These are phyloP conservation scores for Pitangus sulphuratus DNA, from an alignment of 2,797 vertebrate genomes.

Conservation along the genomic window DNA sequence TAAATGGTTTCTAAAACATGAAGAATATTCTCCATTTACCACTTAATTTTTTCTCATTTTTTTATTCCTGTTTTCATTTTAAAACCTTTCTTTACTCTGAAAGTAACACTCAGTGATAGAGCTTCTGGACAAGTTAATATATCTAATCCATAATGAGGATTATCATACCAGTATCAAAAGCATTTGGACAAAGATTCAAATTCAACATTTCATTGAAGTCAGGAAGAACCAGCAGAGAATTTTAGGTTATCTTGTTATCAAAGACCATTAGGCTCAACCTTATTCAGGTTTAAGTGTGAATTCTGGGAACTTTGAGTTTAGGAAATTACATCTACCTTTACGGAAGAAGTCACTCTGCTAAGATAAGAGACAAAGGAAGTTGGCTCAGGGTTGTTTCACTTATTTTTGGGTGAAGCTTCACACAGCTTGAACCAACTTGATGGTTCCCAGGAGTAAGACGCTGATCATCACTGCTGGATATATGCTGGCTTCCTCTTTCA, in stretches of 20 bases:
- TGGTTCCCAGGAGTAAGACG: neutral
- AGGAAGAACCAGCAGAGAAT: neutral
- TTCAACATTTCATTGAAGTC: neutral
- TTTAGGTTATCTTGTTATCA: neutral
- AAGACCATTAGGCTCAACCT: neutral
- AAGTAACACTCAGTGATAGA: neutral
- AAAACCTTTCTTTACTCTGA: neutral
- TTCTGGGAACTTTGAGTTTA: neutral
- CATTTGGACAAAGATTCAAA: neutral
- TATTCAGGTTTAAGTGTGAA: neutral
- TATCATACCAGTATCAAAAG: neutral
- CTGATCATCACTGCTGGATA: neutral
- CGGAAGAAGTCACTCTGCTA: neutral
- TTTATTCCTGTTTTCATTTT: neutral
- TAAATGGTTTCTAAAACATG: neutral
- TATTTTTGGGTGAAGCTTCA: neutral
- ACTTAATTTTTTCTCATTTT: neutral
- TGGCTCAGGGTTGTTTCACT: neutral
- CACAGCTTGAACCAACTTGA: neutral
- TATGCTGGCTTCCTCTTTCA: neutral
- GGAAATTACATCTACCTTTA: neutral
- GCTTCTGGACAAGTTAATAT: neutral
- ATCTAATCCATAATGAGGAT: neutral
- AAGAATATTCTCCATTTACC: neutral
- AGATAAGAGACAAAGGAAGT: neutral